phyloP scores from a whole-genome alignment of 2,113 vertebrate species.

The Podarcis raffonei region DNA sequence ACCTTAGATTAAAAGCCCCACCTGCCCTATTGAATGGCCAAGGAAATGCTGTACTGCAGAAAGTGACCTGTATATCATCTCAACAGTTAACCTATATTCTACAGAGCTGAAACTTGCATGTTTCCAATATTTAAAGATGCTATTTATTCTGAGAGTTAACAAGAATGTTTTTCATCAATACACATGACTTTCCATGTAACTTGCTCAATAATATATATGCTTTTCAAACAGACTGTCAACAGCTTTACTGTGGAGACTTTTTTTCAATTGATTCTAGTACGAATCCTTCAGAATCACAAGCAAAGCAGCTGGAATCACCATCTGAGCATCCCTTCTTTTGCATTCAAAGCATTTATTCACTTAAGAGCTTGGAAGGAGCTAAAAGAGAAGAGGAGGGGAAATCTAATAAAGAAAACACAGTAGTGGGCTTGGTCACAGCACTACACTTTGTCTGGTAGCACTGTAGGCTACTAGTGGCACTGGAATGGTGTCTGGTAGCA shows the following conservation, averaged over 20 bases:
- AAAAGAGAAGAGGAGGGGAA: background rate
- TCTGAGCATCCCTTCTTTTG: background rate
- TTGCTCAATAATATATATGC: background rate
- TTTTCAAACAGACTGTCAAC: background rate
- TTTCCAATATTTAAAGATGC: background rate
- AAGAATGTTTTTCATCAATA: background rate
- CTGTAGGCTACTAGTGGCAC: background rate
- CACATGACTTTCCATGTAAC: background rate
- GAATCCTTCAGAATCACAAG: background rate
- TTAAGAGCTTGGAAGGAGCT: background rate
- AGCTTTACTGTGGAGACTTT: background rate
- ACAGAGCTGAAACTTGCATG: background rate
- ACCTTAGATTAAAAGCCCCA: background rate
- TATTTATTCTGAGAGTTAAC: background rate
- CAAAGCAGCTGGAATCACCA: background rate
- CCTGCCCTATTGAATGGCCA: background rate
- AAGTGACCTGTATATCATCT: background rate
- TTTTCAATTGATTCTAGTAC: background rate
- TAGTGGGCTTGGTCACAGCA: background rate
- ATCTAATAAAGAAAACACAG: background rate
- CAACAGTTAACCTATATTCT: background rate
- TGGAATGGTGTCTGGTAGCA: background rate
- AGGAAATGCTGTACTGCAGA: background rate
- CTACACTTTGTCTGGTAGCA: background rate
- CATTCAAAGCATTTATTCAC: background rate